These are phyloP conservation scores for Sebastes taczanowskii DNA, from an alignment of 2,797 vertebrate species.

Conservation along the genomic window DNA sequence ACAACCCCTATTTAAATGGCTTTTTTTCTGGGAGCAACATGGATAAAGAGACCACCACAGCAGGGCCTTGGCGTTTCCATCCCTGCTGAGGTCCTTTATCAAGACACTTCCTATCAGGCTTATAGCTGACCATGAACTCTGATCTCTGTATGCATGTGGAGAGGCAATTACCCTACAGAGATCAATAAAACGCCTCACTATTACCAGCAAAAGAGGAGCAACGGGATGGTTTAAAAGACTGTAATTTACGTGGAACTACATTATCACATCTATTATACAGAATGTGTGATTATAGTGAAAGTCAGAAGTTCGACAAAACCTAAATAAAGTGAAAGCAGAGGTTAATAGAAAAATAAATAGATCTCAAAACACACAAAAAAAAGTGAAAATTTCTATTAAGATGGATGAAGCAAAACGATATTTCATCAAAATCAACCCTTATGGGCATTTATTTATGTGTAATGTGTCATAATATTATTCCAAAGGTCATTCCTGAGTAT, in stretches of 20 bases:
- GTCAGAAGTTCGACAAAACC: neutral
- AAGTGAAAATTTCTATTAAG: neutral
- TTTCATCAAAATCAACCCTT: neutral
- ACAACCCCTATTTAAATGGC: neutral
- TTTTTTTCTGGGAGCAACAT: neutral
- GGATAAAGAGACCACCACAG: neutral
- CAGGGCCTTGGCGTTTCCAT: neutral
- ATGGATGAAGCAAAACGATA: neutral
- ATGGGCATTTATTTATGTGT: neutral
- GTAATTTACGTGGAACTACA: neutral
- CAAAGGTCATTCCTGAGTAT: neutral
- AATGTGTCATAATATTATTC: neutral
- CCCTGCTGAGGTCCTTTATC: neutral
- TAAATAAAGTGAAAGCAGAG: neutral
- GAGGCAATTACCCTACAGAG: conserved; percentile 11
- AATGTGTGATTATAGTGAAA: neutral
- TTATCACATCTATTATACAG: neutral
- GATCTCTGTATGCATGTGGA: conserved; percentile 7
- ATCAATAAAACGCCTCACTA: conserved; percentile 22
- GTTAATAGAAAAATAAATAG: neutral
- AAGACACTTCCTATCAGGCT: neutral
- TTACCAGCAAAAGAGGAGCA: neutral
- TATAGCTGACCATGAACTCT: conserved; percentile 21
- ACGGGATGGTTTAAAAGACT: neutral
- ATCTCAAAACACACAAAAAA: neutral